phyloP scores from a whole-genome alignment of 2,797 vertebrate genomes.

The Enteromius treurensis region DNA sequence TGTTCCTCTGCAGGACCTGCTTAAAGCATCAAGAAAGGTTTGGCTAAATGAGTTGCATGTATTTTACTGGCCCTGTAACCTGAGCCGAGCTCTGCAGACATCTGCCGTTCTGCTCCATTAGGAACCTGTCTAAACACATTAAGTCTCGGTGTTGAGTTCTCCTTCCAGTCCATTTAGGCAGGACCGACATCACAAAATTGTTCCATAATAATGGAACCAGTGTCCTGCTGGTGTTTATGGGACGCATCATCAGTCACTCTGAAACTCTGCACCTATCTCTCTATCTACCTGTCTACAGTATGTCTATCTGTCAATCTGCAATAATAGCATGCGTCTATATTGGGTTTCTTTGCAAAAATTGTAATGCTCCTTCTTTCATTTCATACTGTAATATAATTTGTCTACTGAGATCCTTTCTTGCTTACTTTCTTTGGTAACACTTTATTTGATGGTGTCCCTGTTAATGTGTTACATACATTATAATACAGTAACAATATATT shows the following conservation, averaged over 20 bases:
- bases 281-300: background rate
- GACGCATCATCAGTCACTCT: background rate
- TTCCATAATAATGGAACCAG: conserved; percentile 19
- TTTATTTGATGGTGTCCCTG: background rate
- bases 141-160: conserved; percentile 12
- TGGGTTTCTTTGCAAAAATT: background rate
- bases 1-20: conserved; percentile 12
- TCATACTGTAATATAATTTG: background rate
- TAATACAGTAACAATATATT: too few species aligned
- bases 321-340: background rate
- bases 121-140: conserved; percentile 45
- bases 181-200: conserved; percentile 4
- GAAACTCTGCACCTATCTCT: conserved; percentile 4
- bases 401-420: background rate
- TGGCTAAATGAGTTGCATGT: conserved; percentile 22
- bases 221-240: background rate
- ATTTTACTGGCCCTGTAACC: conserved; percentile 33
- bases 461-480: too few species aligned
- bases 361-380: background rate
- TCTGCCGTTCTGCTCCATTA: conserved; percentile 44
- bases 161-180: conserved; percentile 31
- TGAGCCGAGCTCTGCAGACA: conserved; percentile 25
- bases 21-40: conserved; percentile 1
- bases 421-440: background rate
- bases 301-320: background rate